Evolutionary conservation across 2,113 vertebrate species (phyloP).

Genomic region (Festucalex cinctus): DNA sequence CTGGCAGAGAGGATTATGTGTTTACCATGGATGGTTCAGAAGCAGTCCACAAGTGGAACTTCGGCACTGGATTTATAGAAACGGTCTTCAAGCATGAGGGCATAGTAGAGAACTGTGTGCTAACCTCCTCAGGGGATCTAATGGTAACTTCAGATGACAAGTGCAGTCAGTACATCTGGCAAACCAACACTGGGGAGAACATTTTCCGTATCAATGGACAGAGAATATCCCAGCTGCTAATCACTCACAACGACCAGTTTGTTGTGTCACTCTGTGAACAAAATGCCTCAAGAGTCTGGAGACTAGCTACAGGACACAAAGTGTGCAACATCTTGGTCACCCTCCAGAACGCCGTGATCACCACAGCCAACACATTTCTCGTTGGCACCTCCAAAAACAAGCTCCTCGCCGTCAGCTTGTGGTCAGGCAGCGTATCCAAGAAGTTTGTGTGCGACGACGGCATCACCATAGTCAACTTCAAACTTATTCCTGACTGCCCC

Average conservation of each 20-base stretch:
- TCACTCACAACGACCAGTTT: conserved; percentile 98
- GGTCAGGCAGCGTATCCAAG: conserved; percentile 98
- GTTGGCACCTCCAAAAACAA: conserved; percentile 94
- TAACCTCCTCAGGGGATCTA: conserved; percentile 90
- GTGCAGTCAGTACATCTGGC: conserved; percentile 96
- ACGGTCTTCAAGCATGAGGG: conserved; percentile 95
- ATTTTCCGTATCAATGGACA: conserved; percentile 96
- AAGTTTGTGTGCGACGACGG: conserved; percentile 96
- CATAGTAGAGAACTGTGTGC: conserved; percentile 91
- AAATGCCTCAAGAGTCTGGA: conserved; percentile 95
- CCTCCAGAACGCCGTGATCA: conserved; percentile 95
- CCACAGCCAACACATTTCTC: conserved; percentile 94
- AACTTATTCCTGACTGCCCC: conserved; percentile 92
- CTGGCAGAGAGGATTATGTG: conserved; percentile 89
- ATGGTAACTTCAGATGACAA: conserved; percentile 97
- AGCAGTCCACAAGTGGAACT: conserved; percentile 96
- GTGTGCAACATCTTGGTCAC: conserved; percentile 97
- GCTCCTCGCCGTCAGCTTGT: conserved; percentile 92
- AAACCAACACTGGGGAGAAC: conserved; percentile 89
- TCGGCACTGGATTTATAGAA: conserved; percentile 94
- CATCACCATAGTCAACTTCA: conserved; percentile 90
- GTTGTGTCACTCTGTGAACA: conserved; percentile 97
- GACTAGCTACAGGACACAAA: conserved; percentile 91
- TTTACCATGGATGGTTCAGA: conserved; percentile 95
- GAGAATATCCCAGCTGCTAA: conserved; percentile 90